Evolutionary conservation across 2,113 vertebrate genomes (phyloP), one percentile per base, ranked within the genome.

Genomic region (Sciurus niger): DNA sequence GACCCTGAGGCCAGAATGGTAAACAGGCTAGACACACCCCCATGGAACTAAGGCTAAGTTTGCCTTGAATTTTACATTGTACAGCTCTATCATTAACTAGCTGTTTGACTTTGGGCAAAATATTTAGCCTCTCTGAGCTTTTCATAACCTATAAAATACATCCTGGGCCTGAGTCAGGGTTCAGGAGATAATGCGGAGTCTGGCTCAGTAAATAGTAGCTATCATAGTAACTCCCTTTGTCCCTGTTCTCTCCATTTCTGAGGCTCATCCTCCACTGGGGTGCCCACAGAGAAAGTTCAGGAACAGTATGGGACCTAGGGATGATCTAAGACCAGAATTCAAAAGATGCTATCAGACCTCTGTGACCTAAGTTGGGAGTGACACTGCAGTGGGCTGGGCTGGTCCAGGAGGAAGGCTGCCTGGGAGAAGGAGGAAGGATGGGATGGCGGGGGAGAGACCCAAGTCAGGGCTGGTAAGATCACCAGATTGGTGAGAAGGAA

Each of bases 51-150:
- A 1, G 67, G 16, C 43, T 70, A 73, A 32, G 74, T 70, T 67
- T 91, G 78, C 74, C 55, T 82, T 22, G 30, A 68, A 60, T 84
- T 58, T 84, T 14, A 78, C 18, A 40, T 5, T 16, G 6, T 28
- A 22, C 6, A 63, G 40, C 32, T 70, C 63, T 51, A 32, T 94
- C 34, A 40, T 20, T 76, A 70, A 78, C 37, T 40, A 90, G 25
- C 32, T 85, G 46, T 76, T 87, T 40, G 85, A 74, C 60, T 77
- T 77, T 85, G 14, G 40, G 65, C 17, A 87, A 91, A 87, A 85
- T 78, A 73, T 14, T 85, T 73, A 94, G 63, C 25, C n/a, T 72
- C 55, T 95, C 43, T 65, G 60, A 91, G 88, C 48, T 77, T 86
- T 60, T 92, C 68, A 37, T 85, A 67, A 92, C 46, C 7, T 82